A percentile compares a stretch with the other conserved stretches of the same genome.
Evolutionary conservation across 1,140 invertebrate species (phyloP).

Genomic region (Pseudomyrmex concolor): DNA sequence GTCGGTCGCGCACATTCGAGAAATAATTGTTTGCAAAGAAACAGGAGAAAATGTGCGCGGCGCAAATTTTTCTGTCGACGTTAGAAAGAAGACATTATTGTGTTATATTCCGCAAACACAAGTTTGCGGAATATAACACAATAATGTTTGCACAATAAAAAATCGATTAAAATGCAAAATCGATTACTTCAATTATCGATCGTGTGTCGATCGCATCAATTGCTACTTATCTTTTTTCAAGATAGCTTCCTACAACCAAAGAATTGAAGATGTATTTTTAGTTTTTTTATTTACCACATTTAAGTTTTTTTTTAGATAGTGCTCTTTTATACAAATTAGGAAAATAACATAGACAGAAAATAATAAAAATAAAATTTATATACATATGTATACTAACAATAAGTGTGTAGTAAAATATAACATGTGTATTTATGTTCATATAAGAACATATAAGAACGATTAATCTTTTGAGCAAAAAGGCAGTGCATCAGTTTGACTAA

Average conservation of each 20-base stretch:
- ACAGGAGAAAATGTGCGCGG: neutral
- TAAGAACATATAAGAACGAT: no score
- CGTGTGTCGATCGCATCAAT: neutral
- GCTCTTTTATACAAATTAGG: neutral
- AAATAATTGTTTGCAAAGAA: conserved; percentile 63
- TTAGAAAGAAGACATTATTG: neutral
- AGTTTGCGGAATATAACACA: neutral
- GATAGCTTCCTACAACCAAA: neutral
- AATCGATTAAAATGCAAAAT: conserved; percentile 14
- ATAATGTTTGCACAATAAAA: neutral
- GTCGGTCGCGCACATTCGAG: conserved; percentile 42
- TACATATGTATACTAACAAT: no score
- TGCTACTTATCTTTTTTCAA: neutral
- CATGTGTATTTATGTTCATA: no score
- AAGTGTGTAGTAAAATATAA: no score
- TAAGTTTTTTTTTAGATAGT: neutral
- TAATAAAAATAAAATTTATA: no score
- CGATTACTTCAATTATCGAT: neutral
- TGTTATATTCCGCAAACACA: no score
- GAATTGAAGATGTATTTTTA: neutral
- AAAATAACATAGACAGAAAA: no score
- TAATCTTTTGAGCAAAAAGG: no score
- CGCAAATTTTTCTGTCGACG: neutral
- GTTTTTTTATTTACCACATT: neutral
- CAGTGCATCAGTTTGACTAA: neutral